Evolutionary conservation across 2,888 invertebrate genomes (phyloP).

Genomic region (Steinernema scapterisci): DNA sequence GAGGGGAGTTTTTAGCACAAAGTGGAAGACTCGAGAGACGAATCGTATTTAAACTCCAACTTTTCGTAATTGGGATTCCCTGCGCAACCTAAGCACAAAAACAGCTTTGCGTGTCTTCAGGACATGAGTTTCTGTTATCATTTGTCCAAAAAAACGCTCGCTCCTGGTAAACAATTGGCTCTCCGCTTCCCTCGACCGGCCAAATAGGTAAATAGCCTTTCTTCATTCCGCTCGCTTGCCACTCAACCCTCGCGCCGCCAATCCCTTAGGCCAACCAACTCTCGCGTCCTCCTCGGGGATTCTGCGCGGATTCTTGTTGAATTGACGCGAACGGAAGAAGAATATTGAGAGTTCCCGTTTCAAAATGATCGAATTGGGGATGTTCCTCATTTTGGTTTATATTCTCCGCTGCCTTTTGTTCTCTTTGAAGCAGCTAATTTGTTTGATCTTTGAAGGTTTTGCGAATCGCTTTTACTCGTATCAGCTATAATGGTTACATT

Average conservation of each 20-base stretch:
- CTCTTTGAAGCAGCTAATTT: not conserved
- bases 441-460: not conserved
- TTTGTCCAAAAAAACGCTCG: not conserved
- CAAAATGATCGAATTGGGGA: not conserved
- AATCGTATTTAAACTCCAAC: too few relatives aligned
- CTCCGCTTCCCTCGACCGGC: not conserved
- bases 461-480: too few relatives aligned
- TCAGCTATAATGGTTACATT: too few relatives aligned
- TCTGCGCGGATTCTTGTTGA: not conserved
- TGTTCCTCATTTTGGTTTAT: not conserved
- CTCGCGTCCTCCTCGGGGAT: not conserved
- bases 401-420: not conserved
- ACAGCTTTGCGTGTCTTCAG: not conserved
- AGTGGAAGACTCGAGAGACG: too few relatives aligned
- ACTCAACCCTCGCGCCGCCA: not conserved
- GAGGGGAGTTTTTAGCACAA: too few relatives aligned
- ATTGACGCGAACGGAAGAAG: too few relatives aligned
- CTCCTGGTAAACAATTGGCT: constrained; percentile 5
- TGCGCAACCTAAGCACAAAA: not conserved
- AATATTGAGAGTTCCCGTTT: too few relatives aligned
- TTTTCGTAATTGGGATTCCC: not conserved
- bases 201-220: constrained; percentile 8
- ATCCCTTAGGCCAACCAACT: not conserved
- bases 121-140: not conserved
- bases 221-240: not conserved